Percentiles rank a stretch among this genome's conserved stretches.
phyloP scores from a whole-genome alignment of 2,797 vertebrate genomes.

The Limnodromus scolopaceus region DNA sequence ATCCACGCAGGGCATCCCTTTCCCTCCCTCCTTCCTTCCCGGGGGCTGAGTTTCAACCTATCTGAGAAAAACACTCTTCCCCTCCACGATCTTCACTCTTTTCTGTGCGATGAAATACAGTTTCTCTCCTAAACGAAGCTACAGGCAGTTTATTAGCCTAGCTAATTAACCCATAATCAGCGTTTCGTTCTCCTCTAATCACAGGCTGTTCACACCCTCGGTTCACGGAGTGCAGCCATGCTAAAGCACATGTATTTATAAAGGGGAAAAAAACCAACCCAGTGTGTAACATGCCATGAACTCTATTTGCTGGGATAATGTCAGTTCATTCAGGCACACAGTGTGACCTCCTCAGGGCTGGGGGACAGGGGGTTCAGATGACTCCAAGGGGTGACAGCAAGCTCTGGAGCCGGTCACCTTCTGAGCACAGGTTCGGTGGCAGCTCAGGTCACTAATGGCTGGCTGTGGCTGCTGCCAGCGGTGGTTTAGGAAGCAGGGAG shows the following conservation, averaged over 20 bases:
- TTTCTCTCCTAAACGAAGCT: conserved; percentile 66
- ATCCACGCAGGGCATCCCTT: accelerated
- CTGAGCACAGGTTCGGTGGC: neutral
- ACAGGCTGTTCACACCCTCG: conserved; percentile 59
- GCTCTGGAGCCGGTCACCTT: neutral
- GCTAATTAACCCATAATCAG: conserved; percentile 79
- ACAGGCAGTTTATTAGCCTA: conserved; percentile 76
- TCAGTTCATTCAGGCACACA: conserved; percentile 2
- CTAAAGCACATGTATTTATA: conserved; percentile 65
- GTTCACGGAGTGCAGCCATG: conserved; percentile 36
- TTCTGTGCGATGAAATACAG: conserved; percentile 55
- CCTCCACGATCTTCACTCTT: conserved; percentile 4
- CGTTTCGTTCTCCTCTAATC: conserved; percentile 66
- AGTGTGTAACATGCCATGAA: neutral
- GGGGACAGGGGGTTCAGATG: neutral
- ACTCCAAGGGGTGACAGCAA: neutral
- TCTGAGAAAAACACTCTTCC: conserved; percentile 30
- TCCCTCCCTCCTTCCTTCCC: neutral
- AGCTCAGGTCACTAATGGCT: neutral
- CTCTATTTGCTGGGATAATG: conserved; percentile 31
- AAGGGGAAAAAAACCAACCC: neutral
- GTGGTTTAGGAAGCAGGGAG: neutral
- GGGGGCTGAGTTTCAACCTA: neutral
- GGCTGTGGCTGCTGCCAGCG: neutral
- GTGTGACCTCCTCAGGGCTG: conserved; percentile 28